A percentile compares a stretch with the other conserved stretches of the same genome.
phyloP scores from a whole-genome alignment of 53 echinoderm and acorn worm species.

The Hippasteria phrygiana region DNA sequence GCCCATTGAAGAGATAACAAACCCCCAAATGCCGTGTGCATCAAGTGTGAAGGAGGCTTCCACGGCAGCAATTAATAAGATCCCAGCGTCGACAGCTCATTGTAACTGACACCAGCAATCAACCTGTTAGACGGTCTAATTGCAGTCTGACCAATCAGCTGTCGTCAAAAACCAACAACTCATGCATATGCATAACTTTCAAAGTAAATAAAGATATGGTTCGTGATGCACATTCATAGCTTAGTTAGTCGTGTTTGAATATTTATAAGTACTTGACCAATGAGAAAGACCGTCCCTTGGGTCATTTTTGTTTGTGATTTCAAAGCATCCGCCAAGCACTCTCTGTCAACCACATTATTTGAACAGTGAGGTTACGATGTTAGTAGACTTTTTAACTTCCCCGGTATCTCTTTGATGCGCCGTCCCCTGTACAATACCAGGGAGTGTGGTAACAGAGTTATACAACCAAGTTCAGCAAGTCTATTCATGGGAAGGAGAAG shows the following conservation, averaged over 20 bases:
- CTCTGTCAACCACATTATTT: conserved; percentile 1
- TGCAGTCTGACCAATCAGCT: conserved; percentile 46
- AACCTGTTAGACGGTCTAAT: conserved; percentile 57
- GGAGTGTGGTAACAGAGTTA: conserved; percentile 14
- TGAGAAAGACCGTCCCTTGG: not conserved
- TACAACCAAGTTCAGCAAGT: conserved; percentile 53
- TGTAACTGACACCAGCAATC: conserved; percentile 57
- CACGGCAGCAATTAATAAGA: conserved; percentile 41
- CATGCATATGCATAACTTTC: not conserved
- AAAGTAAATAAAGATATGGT: not conserved
- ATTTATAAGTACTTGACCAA: conserved; percentile 3
- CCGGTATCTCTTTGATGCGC: conserved; percentile 21
- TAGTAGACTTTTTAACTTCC: conserved; percentile 56
- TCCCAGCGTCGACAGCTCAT: conserved; percentile 18
- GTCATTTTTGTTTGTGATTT: conserved; percentile 40
- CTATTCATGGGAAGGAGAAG: conserved; percentile 11
- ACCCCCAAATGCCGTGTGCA: conserved; percentile 18
- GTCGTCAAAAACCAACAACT: not conserved
- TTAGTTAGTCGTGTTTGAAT: not conserved
- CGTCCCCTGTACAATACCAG: not conserved
- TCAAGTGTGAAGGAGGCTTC: conserved; percentile 44
- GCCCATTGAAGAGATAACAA: conserved; percentile 54
- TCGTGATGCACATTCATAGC: not conserved
- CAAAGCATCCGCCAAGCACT: not conserved
- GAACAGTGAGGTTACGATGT: conserved; percentile 41